A percentile compares a stretch with the other conserved stretches of the same genome.
These are phyloP conservation scores for Phataginus tetradactyla DNA, from an alignment of 2,797 vertebrate genomes.

Conservation along the genomic window DNA sequence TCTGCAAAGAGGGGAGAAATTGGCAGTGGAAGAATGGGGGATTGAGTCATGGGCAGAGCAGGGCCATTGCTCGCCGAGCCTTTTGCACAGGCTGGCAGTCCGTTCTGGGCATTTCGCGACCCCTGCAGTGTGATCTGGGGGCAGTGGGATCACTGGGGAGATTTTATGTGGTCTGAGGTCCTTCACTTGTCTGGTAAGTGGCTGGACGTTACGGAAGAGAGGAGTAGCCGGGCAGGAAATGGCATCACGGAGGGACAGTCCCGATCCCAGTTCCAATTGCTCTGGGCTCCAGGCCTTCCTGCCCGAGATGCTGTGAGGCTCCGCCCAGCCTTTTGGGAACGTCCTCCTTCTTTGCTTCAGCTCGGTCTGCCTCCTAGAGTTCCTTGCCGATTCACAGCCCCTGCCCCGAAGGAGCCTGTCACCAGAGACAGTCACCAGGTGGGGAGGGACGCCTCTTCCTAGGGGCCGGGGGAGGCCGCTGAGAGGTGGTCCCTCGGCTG, in stretches of 20 bases:
- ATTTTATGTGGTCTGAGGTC: not conserved
- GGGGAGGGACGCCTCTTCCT: accelerated
- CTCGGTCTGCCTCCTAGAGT: no score
- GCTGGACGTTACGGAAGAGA: not conserved
- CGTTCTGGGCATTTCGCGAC: accelerated
- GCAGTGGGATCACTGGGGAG: not conserved
- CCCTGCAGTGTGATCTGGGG: not conserved
- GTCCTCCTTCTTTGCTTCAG: no score
- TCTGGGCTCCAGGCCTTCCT: not conserved
- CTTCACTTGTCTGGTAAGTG: not conserved
- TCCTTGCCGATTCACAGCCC: not conserved
- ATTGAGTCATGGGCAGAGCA: accelerated
- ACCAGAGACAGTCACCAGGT: accelerated
- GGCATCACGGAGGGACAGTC: no score
- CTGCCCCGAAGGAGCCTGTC: not conserved
- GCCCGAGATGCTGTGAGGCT: accelerated
- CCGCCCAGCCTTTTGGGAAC: not conserved
- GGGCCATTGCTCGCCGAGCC: accelerated
- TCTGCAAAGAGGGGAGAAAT: not conserved
- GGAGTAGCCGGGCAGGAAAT: not conserved
- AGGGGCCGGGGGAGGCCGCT: not conserved
- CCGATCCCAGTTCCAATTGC: not conserved
- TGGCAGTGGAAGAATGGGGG: not conserved
- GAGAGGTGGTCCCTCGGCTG: no score
- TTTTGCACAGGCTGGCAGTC: not conserved